phyloP scores from a whole-genome alignment of 2,888 invertebrate genomes.

The Rotaria socialis region DNA sequence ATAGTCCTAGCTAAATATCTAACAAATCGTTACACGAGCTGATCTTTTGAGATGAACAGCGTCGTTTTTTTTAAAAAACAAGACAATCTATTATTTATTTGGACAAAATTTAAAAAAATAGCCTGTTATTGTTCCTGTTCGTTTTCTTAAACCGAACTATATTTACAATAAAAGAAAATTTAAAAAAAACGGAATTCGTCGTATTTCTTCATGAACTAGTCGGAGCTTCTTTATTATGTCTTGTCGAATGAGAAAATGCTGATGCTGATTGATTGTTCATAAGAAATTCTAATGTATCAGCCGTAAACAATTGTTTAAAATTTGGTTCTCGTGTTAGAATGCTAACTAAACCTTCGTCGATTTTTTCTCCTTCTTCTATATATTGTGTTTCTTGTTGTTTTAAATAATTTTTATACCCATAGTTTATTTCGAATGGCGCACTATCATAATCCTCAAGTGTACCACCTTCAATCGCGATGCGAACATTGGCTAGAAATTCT shows the following conservation, averaged over 20 bases:
- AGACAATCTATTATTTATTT: too few species aligned
- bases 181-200: too few species aligned
- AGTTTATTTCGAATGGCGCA: not conserved
- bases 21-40: too few species aligned
- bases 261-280: not conserved
- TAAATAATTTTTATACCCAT: conserved; percentile 10
- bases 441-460: conserved; percentile 48
- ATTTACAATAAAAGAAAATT: too few species aligned
- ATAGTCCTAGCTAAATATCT: too few species aligned
- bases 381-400: not conserved
- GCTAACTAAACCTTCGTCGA: not conserved
- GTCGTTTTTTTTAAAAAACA: too few species aligned
- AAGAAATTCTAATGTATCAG: conserved; percentile 23
- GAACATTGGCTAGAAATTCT: conserved; percentile 50
- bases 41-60: too few species aligned
- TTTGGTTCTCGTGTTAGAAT: conserved; percentile 18
- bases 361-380: not conserved
- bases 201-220: not conserved
- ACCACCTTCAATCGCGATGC: conserved; percentile 50
- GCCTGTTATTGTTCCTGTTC: too few species aligned
- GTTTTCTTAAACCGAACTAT: too few species aligned
- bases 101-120: not conserved
- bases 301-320: not conserved
- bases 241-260: not conserved
- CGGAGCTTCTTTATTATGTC: not conserved